A percentile compares a stretch with the other conserved stretches of the same genome.
These are phyloP conservation scores for Amitus sp. DNA, from an alignment of 2,888 invertebrate genomes.

Conservation along the genomic window DNA sequence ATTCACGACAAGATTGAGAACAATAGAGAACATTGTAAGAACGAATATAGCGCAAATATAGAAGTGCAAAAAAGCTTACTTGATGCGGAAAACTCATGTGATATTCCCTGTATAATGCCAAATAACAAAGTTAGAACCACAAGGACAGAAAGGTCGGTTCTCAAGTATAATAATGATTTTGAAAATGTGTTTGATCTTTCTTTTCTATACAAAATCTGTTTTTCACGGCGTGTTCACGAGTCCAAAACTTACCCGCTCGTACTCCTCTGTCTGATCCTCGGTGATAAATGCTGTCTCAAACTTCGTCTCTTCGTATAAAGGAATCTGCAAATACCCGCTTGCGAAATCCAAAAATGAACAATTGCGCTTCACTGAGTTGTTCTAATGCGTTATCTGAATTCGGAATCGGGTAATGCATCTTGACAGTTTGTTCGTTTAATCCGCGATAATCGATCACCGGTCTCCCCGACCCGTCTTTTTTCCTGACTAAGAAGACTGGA, in stretches of 20 bases:
- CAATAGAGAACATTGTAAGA: no score
- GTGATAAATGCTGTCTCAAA: constrained; percentile 41
- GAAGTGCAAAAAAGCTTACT: no score
- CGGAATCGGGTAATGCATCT: constrained; percentile 19
- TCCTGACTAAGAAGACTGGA: constrained; percentile 27
- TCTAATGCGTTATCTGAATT: constrained; percentile 38
- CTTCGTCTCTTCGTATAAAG: constrained; percentile 11
- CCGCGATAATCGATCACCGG: constrained; percentile 35
- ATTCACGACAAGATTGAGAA: no score
- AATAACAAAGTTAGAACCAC: no score
- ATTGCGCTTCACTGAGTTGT: constrained; percentile 12
- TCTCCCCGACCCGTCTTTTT: constrained; percentile 28
- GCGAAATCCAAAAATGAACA: constrained; percentile 29
- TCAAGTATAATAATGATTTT: constrained; percentile 33
- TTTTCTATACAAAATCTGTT: constrained; percentile 45
- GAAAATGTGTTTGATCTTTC: constrained; percentile 30
- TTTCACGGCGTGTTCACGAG: constrained; percentile 46
- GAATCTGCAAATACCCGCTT: constrained; percentile 21
- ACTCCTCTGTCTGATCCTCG: constrained; percentile 49
- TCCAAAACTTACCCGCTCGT: constrained; percentile 46
- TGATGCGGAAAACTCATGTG: no score
- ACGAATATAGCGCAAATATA: no score
- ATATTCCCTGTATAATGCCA: no score
- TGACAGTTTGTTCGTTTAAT: constrained; percentile 28
- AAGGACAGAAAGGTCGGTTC: no score